These are phyloP conservation scores for Xestia ashworthii DNA, from an alignment of 2,888 invertebrate genomes.

Conservation along the genomic window DNA sequence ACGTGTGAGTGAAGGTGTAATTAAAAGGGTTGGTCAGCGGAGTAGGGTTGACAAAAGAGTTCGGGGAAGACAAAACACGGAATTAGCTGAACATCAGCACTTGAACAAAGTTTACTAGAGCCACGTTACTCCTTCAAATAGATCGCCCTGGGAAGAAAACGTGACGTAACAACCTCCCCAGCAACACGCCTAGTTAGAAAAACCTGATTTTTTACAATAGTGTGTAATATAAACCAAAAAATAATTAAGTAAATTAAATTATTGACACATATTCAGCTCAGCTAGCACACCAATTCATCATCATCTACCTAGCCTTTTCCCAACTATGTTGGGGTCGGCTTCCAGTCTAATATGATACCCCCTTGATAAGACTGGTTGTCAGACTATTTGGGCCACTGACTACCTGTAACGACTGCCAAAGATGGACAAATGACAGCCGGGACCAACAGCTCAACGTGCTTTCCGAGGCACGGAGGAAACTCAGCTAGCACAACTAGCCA, in stretches of 20 bases:
- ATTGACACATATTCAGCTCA: background rate
- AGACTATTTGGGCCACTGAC: too few relatives aligned
- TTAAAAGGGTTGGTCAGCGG: slow-evolving; percentile 19
- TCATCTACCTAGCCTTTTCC: too few relatives aligned
- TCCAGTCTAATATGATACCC: too few relatives aligned
- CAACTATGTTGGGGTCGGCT: too few relatives aligned
- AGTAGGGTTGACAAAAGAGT: background rate
- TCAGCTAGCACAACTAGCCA: too few relatives aligned
- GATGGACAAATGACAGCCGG: too few relatives aligned
- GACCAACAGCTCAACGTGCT: too few relatives aligned
- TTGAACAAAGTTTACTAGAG: background rate
- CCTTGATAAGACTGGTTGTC: too few relatives aligned
- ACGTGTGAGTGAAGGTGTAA: slow-evolving; percentile 1
- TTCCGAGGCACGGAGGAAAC: too few relatives aligned
- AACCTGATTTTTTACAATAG: background rate
- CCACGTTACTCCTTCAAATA: background rate
- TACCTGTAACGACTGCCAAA: too few relatives aligned
- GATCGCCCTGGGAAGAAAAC: background rate
- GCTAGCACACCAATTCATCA: too few relatives aligned
- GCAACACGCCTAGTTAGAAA: background rate
- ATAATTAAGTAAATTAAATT: background rate
- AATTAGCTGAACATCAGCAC: too few relatives aligned
- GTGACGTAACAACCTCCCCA: background rate
- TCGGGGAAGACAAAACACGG: background rate
- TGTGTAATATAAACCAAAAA: background rate